These are phyloP conservation scores for Acomys russatus DNA, from an alignment of 2,797 vertebrate species.

Conservation along the genomic window DNA sequence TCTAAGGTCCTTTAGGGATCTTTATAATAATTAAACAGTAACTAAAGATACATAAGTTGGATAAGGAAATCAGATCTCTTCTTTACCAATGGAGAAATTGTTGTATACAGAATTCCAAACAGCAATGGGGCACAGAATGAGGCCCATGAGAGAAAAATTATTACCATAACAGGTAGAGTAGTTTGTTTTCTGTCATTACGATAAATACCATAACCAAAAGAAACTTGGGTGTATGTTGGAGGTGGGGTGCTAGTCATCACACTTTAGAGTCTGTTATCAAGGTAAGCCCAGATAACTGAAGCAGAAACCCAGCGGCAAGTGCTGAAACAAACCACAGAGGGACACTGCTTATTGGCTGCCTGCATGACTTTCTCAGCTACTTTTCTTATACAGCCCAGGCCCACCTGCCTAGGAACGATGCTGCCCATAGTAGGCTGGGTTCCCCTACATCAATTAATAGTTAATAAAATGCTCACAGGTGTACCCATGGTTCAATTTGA, in stretches of 20 bases:
- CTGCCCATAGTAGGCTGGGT: not conserved
- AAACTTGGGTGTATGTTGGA: not conserved
- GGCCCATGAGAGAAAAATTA: not conserved
- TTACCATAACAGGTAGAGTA: not conserved
- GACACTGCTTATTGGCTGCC: too few relatives aligned
- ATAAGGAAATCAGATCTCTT: constrained; percentile 52
- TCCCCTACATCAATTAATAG: not conserved
- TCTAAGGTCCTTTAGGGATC: constrained; percentile 27
- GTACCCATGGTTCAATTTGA: not conserved
- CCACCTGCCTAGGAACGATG: not conserved
- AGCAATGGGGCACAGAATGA: too few relatives aligned
- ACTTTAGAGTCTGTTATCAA: not conserved
- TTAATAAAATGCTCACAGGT: not conserved
- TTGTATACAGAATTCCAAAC: constrained; percentile 11
- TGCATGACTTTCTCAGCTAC: not conserved
- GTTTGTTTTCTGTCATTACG: not conserved
- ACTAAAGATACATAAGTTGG: constrained; percentile 30
- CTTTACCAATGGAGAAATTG: not conserved
- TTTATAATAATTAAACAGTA: constrained; percentile 56
- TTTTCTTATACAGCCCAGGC: not conserved
- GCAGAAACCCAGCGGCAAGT: not conserved
- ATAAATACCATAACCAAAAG: not conserved
- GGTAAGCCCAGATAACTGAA: not conserved
- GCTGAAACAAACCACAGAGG: not conserved
- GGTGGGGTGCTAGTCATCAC: not conserved